These are phyloP conservation scores for Seira musarum DNA, from an alignment of 2,888 invertebrate genomes.

Conservation along the genomic window DNA sequence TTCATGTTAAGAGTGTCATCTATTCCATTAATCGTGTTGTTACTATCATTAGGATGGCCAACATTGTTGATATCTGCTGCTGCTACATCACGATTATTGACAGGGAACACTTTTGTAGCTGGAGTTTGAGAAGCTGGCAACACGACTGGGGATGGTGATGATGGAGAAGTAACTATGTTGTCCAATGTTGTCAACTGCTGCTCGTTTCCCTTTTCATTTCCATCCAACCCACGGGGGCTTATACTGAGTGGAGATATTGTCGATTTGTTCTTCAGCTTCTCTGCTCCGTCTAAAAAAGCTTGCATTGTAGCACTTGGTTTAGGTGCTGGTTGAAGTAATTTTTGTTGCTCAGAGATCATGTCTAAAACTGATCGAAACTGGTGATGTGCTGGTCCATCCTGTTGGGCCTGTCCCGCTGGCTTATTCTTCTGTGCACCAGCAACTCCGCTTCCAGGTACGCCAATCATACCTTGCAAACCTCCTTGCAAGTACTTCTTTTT, in stretches of 20 bases:
- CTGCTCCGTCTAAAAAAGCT: slow-evolving; percentile 76
- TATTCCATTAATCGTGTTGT: not conserved
- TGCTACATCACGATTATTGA: no score
- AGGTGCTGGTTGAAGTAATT: slow-evolving; percentile 84
- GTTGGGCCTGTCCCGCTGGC: slow-evolving; percentile 74
- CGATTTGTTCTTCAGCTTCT: slow-evolving; percentile 64
- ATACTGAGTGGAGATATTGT: slow-evolving; percentile 33
- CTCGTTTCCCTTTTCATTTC: slow-evolving; percentile 12
- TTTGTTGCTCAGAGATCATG: slow-evolving; percentile 91
- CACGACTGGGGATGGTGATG: not conserved
- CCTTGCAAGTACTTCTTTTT: slow-evolving; percentile 89
- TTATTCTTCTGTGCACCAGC: slow-evolving; percentile 80
- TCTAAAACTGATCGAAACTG: slow-evolving; percentile 88
- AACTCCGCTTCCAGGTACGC: slow-evolving; percentile 72
- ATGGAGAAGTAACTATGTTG: slow-evolving; percentile 19
- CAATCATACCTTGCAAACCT: slow-evolving; percentile 76
- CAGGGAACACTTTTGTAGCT: not conserved
- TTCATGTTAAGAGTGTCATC: slow-evolving; percentile 63
- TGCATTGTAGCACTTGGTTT: slow-evolving; percentile 81
- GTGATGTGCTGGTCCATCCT: slow-evolving; percentile 85
- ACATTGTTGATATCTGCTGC: slow-evolving; percentile 25
- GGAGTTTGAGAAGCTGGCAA: not conserved
- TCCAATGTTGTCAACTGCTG: not conserved
- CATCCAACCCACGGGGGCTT: slow-evolving; percentile 14
- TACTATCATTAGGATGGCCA: not conserved